Conservation (phyloP, 2,888 invertebrate genomes). For the Netelia inedita region DNA sequence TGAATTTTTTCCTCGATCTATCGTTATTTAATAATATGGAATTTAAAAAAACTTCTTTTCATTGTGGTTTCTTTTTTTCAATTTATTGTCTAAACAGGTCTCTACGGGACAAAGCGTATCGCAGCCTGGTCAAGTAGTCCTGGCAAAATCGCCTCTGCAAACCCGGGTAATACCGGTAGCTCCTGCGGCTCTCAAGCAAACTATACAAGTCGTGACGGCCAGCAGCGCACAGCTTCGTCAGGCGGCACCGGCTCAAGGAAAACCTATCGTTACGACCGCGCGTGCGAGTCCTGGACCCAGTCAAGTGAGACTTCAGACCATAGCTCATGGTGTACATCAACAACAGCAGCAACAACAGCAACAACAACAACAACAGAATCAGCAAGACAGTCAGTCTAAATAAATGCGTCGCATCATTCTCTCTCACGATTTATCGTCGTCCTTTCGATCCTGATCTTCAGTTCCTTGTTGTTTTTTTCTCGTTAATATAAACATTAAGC, state of each 20-base stretch:
- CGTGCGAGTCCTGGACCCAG: conserved; percentile 86
- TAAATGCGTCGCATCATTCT: conserved; percentile 60
- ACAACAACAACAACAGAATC: conserved; percentile 72
- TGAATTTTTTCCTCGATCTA: background rate
- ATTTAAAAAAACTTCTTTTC: background rate
- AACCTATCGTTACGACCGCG: conserved; percentile 84
- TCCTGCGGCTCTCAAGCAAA: conserved; percentile 86
- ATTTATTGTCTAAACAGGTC: conserved; percentile 72
- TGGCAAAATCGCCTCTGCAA: conserved; percentile 87
- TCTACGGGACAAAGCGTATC: conserved; percentile 85
- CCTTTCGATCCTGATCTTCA: background rate
- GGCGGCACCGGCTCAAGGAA: conserved; percentile 80
- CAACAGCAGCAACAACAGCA: conserved; percentile 75
- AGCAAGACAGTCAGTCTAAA: conserved; percentile 80
- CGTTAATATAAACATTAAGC: background rate
- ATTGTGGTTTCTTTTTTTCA: background rate
- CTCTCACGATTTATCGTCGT: conserved; percentile 30
- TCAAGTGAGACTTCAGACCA: conserved; percentile 88
- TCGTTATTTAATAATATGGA: background rate
- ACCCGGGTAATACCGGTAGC: conserved; percentile 89
- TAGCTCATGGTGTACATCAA: conserved; percentile 88
- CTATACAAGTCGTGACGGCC: conserved; percentile 86
- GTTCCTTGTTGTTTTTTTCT: conserved; percentile 2
- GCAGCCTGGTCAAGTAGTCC: conserved; percentile 87
- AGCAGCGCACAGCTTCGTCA: conserved; percentile 85